Conservation (phyloP, 2,797 vertebrate genomes). For the Cuniculus paca region DNA sequence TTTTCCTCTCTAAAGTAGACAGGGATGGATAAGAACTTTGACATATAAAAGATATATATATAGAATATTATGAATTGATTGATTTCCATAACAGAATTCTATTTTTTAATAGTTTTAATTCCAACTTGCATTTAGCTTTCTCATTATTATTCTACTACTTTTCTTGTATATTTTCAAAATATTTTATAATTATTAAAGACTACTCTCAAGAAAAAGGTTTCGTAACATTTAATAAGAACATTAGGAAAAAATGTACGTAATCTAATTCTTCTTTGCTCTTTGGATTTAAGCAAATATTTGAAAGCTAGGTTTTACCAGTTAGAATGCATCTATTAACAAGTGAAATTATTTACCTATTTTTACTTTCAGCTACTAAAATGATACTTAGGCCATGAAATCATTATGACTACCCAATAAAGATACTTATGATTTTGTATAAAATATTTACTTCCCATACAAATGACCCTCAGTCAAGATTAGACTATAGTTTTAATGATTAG, state of each 20-base stretch:
- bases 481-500: conserved; percentile 22
- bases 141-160: not conserved
- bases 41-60: not conserved
- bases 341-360: not conserved
- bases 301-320: not conserved
- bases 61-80: not conserved
- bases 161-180: not conserved
- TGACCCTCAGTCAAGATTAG: not conserved
- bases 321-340: not conserved
- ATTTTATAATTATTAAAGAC: not conserved
- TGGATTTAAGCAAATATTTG: not conserved
- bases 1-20: not conserved
- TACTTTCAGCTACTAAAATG: not conserved
- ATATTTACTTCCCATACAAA: not conserved
- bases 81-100: not conserved
- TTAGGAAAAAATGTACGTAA: not conserved
- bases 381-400: not conserved
- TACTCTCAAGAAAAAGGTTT: not conserved
- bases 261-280: not conserved
- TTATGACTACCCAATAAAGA: not conserved
- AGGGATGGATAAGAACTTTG: not conserved
- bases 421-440: not conserved
- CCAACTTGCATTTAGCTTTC: not conserved
- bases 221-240: not conserved
- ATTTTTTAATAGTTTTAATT: not conserved